Conservation (phyloP, 2,113 vertebrate genomes). For the Tetraodon nigroviridis region DNA sequence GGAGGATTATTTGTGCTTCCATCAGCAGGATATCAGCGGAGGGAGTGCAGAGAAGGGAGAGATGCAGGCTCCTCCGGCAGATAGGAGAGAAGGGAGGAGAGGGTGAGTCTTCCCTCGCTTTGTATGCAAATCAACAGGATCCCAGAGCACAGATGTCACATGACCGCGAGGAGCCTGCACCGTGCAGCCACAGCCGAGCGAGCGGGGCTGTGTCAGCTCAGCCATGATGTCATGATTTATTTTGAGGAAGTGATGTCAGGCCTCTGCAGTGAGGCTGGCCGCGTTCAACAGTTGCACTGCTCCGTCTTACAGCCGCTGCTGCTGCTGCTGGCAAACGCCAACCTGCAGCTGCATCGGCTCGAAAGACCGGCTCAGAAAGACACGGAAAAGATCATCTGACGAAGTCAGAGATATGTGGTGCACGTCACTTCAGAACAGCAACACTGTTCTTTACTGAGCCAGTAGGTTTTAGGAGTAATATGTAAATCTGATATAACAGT, state of each 20-base stretch:
- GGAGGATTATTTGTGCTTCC: constrained; percentile 61
- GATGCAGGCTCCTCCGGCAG: constrained; percentile 49
- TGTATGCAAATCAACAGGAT: constrained; percentile 57
- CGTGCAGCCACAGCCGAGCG: constrained; percentile 40
- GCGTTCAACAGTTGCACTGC: neutral
- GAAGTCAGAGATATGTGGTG: neutral
- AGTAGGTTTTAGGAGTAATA: too few species aligned
- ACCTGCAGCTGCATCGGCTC: neutral
- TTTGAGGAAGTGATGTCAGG: constrained; percentile 77
- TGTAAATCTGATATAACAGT: neutral
- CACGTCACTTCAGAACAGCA: neutral
- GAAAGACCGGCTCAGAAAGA: neutral
- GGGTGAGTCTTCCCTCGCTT: constrained; percentile 50
- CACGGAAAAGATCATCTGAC: neutral
- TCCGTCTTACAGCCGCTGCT: constrained; percentile 15
- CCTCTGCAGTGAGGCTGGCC: constrained; percentile 65
- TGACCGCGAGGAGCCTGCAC: constrained; percentile 48
- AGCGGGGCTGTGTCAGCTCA: constrained; percentile 61
- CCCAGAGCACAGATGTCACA: constrained; percentile 48
- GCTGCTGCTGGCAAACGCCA: neutral
- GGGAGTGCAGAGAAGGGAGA: constrained; percentile 39
- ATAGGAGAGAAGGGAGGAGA: constrained; percentile 28
- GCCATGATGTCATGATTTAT: constrained; percentile 78
- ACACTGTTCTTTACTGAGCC: neutral
- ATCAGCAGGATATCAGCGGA: constrained; percentile 51